phyloP scores from a whole-genome alignment of 2,113 vertebrate species.

The Istiophorus platypterus region DNA sequence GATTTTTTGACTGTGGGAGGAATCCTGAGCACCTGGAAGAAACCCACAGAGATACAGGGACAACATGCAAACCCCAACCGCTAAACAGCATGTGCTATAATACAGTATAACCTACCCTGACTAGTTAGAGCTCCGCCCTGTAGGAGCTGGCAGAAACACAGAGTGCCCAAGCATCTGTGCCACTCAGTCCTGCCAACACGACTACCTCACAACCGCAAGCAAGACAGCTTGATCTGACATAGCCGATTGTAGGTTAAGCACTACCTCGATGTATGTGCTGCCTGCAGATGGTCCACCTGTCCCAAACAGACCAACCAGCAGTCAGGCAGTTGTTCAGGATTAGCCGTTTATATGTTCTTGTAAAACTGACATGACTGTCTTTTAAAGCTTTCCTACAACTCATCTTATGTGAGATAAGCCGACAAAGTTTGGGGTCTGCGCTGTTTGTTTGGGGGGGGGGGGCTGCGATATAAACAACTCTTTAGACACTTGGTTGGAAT shows the following conservation, averaged over 20 bases:
- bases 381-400: background rate
- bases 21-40: background rate
- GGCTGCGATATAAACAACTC: background rate
- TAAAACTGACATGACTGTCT: background rate
- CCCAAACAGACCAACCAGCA: constrained; percentile 43
- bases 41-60: background rate
- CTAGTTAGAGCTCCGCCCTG: constrained; percentile 4
- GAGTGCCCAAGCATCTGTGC: constrained; percentile 56
- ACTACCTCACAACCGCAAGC: constrained; percentile 33
- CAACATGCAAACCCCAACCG: constrained; percentile 9
- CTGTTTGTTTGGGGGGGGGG: background rate
- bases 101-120: background rate
- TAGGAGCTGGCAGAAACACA: constrained; percentile 35
- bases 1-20: background rate
- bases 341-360: constrained; percentile 13
- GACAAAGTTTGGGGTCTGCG: background rate
- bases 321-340: constrained; percentile 19
- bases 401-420: background rate
- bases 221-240: constrained; percentile 60
- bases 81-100: constrained; percentile 6
- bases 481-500: background rate
- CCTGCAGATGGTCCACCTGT: constrained; percentile 56
- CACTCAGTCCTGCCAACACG: constrained; percentile 48
- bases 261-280: constrained; percentile 38
- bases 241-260: constrained; percentile 62